Evolutionary conservation across 2,113 vertebrate species (phyloP).

Genomic region (Bucco capensis): DNA sequence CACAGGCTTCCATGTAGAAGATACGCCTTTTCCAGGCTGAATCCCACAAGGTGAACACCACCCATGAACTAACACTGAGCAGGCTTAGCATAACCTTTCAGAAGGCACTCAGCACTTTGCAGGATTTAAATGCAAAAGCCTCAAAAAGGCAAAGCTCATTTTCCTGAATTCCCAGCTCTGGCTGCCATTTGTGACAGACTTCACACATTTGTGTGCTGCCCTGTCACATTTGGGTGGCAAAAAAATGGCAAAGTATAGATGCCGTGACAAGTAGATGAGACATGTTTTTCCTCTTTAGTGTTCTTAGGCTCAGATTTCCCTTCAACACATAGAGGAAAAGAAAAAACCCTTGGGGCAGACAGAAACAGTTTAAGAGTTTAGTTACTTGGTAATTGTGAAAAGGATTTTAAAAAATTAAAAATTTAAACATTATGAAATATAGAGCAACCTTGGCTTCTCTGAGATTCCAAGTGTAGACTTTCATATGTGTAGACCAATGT

Average conservation of each 20-base stretch:
- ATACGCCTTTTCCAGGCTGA: constrained; percentile 9
- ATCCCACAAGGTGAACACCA: constrained; percentile 6
- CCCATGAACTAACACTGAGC: background rate
- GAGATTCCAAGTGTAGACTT: background rate
- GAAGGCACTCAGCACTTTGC: constrained; percentile 27
- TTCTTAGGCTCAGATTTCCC: constrained; percentile 52
- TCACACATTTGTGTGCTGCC: constrained; percentile 65
- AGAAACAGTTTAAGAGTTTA: constrained; percentile 49
- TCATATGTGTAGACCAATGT: background rate
- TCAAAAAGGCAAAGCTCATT: constrained; percentile 61
- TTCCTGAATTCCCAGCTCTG: constrained; percentile 59
- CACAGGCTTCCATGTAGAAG: background rate
- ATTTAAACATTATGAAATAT: constrained; percentile 40
- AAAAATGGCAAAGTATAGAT: constrained; percentile 69
- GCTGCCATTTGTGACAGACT: constrained; percentile 65
- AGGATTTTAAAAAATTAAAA: constrained; percentile 43
- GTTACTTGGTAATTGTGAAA: constrained; percentile 2
- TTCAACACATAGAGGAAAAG: constrained; percentile 56
- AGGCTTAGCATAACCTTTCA: constrained; percentile 29
- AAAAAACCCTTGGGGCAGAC: constrained; percentile 57
- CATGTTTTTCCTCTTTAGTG: constrained; percentile 64
- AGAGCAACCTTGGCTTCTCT: background rate
- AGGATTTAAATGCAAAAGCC: constrained; percentile 54
- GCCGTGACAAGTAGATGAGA: constrained; percentile 64
- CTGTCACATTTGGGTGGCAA: constrained; percentile 65